A percentile compares a stretch with the other conserved stretches of the same genome.
phyloP scores from a whole-genome alignment of 1,140 invertebrate genomes.

The Arctopsyche grandis region DNA sequence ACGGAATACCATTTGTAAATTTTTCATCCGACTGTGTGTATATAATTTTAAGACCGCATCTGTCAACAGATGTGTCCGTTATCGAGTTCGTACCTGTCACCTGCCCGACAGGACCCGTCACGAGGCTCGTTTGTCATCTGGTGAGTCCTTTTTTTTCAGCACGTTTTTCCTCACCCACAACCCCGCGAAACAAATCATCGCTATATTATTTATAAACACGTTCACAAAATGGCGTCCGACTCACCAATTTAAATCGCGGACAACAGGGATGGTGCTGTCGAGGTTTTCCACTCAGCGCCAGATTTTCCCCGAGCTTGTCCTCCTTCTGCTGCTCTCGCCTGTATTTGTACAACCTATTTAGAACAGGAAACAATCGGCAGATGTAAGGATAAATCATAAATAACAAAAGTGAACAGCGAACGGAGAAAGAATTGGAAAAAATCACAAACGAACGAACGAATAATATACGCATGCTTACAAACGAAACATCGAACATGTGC shows the following conservation, averaged over 20 bases:
- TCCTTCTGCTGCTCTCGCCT: slow-evolving; percentile 73
- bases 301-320: slow-evolving; percentile 68
- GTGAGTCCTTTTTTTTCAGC: no score
- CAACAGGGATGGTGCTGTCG: slow-evolving; percentile 70
- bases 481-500: neutral
- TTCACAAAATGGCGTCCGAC: neutral
- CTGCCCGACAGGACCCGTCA: neutral
- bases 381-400: slow-evolving; percentile 38
- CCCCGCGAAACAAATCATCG: no score
- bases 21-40: neutral
- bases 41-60: neutral
- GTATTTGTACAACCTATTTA: slow-evolving; percentile 65
- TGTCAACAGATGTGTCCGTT: slow-evolving; percentile 6
- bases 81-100: slow-evolving; percentile 26
- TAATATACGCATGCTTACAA: neutral
- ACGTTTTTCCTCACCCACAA: no score
- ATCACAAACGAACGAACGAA: slow-evolving; percentile 5
- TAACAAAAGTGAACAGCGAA: slow-evolving; percentile 32
- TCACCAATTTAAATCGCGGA: slow-evolving; percentile 59
- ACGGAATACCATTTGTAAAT: no score
- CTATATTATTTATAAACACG: no score
- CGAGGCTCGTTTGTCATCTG: slow-evolving; percentile 4
- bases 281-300: slow-evolving; percentile 66
- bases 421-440: slow-evolving; percentile 1
- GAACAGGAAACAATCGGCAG: slow-evolving; percentile 36